Base-by-base conservation (phyloP, 2,797 vertebrate genomes). In the Chanos chanos region DNA sequence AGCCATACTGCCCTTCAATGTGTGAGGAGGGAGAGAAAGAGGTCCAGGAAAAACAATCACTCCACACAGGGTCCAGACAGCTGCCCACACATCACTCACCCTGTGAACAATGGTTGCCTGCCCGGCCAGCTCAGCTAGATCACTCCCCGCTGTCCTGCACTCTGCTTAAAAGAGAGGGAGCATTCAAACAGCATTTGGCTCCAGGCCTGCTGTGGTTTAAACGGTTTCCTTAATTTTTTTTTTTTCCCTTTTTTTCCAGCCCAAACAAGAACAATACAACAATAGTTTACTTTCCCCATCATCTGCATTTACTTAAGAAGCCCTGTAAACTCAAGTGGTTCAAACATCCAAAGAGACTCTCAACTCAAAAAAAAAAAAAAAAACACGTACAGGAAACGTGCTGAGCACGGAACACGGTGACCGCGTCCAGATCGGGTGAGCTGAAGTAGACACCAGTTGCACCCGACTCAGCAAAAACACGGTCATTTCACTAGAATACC, bases 271-370 rank as follows among this genome's bases (percentile, higher is more conserved):
- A 21, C 51, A 39, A 50, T 39, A 55, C 39, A 59, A 66, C 40
- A 66, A 59, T 53, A 28, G 55, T 47, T 59, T 44, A 24, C 25
- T 40, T 37, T 18, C 24, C 12, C 22, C 22, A 39, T 60, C 57
- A 67, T 55, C 70, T 72, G 64, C 36, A 16, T 41, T 67, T 24
- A 59, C 51, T 67, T 54, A 41, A 9, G 18, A 13, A 28, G 61
- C 53, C 49, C 33, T 39, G 48, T 33, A 48, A 53, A 21, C 45
- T 33, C 18, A 41, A 48, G 33, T 50, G 56, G 47, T 51, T 61
- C 6, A 59, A 34, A 64, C 10, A n/a, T 54, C 27, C 13, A 62
- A 30, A 24, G 16, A 24, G 21, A 12, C n/a, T n/a, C 13, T 15
- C 65, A 45, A 30, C 21, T 34, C 7, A 4, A 41, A 34, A 36